These are phyloP conservation scores for Nettapus auritus DNA, from an alignment of 2,113 vertebrate genomes.

Conservation along the genomic window DNA sequence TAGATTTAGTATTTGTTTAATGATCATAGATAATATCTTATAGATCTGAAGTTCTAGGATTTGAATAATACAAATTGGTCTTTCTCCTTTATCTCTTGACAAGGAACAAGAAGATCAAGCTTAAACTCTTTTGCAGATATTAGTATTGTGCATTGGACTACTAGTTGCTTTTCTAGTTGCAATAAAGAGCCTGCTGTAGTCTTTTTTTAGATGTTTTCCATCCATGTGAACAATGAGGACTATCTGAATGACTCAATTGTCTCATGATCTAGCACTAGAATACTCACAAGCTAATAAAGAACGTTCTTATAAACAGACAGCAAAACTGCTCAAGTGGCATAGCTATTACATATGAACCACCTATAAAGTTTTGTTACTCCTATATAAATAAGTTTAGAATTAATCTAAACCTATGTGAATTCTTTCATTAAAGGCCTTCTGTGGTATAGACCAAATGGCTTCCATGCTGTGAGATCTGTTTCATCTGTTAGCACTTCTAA, in stretches of 20 bases:
- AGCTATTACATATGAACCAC: neutral
- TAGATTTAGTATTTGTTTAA: neutral
- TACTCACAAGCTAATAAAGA: neutral
- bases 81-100: neutral
- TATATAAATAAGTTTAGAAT: neutral
- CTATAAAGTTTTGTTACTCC: neutral
- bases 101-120: neutral
- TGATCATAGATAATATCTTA: neutral
- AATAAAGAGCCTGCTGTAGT: neutral
- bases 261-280: neutral
- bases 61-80: neutral
- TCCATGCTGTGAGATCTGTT: neutral
- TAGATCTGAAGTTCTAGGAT: neutral
- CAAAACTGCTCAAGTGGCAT: neutral
- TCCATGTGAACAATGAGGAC: neutral
- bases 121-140: neutral
- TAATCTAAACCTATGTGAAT: neutral
- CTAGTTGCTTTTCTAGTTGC: neutral
- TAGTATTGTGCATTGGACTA: neutral
- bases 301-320: neutral
- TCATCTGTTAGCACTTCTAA: neutral
- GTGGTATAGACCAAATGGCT: neutral
- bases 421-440: neutral
- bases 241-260: neutral
- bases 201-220: neutral